Evolutionary conservation across 2,888 invertebrate genomes (phyloP), one percentile per base, ranked within the genome.

Genomic region (Nycteola revayana): DNA sequence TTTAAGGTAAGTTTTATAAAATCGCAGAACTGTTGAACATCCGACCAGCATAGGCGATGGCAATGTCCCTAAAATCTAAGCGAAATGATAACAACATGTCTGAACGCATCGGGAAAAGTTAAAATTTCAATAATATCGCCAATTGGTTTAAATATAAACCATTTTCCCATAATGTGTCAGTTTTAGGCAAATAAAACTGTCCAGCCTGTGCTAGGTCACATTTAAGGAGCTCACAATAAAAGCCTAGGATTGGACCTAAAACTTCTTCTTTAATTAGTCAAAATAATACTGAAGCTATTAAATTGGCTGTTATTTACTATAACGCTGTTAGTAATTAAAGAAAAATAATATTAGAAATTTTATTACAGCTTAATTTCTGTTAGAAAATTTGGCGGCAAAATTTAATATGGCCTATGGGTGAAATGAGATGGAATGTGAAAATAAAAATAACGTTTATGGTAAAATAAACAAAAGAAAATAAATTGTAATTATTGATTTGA

Each of bases 61-160:
- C 67, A 61, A 75, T 78, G 82, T 73, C 60, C 77, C 74, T 81
- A 78, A 59, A 69, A 75, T 82, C 83, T 71, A 84, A 83, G 85
- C 86, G 60, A 71, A 76, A 75, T 47, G 31, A 58, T 41, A 45
- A 42, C 29, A 30, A 36, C 25, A 24, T 44, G 47, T 66, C 54
- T 67, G 71, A 77, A 78, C 76, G 67, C 72, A 74, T 72, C 60
- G 75, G 81, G 79, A 74, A 78, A 7, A 21, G 21, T 21, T n/a
- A 21, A 11, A 38, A 31, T 1, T 39, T 37, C 32, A 28, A 41
- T 31, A 40, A 32, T 31, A n/a, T 37, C 36, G 60, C 68, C 73
- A 72, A 72, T 73, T 11, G 7, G 26, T 36, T 34, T 10, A n/a
- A 20, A 30, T 25, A 32, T 35, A 1, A 26, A 28, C 25, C 30